Evolutionary conservation across 1,140 invertebrate genomes (phyloP).

Genomic region (Palaemon carinicauda): DNA sequence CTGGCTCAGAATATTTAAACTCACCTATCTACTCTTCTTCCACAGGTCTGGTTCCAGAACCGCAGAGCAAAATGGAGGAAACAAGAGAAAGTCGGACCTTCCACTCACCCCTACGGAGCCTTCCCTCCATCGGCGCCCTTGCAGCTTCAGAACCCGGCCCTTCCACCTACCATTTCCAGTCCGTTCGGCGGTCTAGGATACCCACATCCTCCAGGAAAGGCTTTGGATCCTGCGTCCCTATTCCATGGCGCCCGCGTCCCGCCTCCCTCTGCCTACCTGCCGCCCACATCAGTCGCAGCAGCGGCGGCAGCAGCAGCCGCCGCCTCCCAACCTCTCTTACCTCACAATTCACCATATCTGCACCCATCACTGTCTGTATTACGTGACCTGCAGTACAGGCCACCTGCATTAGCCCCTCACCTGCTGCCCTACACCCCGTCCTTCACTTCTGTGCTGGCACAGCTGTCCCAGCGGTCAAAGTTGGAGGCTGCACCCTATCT

Average conservation of each 20-base stretch:
- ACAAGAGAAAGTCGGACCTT: constrained; percentile 81
- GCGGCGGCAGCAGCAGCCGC: constrained; percentile 30
- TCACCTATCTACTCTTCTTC: constrained; percentile 60
- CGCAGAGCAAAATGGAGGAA: constrained; percentile 90
- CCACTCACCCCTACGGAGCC: constrained; percentile 59
- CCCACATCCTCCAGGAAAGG: constrained; percentile 3
- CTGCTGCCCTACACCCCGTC: constrained; percentile 50
- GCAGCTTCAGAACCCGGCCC: constrained; percentile 51
- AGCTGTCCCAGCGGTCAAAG: constrained; percentile 52
- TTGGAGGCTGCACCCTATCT: constrained; percentile 44
- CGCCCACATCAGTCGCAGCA: constrained; percentile 33
- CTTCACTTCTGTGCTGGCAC: constrained; percentile 51
- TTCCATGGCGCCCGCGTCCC: constrained; percentile 42
- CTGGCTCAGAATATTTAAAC: too few relatives aligned
- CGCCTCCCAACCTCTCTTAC: constrained; percentile 43
- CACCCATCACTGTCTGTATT: constrained; percentile 47
- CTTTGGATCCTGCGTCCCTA: constrained; percentile 13
- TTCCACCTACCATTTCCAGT: constrained; percentile 53
- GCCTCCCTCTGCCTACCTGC: constrained; percentile 32
- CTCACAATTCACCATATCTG: constrained; percentile 33
- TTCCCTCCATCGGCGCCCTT: constrained; percentile 56
- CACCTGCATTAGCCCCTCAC: constrained; percentile 45
- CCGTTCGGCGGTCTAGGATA: constrained; percentile 43
- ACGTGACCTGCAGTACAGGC: constrained; percentile 53
- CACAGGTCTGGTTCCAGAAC: constrained; percentile 95